Base-by-base conservation (phyloP, 2,113 vertebrate species). In the Poeciliopsis turrubarensis region DNA sequence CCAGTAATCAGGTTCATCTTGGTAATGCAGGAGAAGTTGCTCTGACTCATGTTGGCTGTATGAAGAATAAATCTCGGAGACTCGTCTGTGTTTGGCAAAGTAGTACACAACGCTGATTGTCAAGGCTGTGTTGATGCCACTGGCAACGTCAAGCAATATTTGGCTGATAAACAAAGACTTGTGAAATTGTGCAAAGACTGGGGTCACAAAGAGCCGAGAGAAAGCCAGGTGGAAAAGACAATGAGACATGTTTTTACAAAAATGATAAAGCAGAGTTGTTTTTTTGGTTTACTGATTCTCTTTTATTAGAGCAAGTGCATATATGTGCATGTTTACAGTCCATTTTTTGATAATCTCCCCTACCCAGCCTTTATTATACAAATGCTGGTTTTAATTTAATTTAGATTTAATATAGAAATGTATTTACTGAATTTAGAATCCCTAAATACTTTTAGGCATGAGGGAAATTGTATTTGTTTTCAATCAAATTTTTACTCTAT, bases 51-150 rank as follows among this genome's bases (percentile, higher is more conserved):
- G n/a, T 79, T 65, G 30, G 9, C 51, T 41, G 78, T 82, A 75
- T 89, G 60, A 75, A 65, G 61, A 72, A 26, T 13, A 77, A 76
- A 78, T 86, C 64, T 27, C n/a, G 67, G 71, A 54, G 80, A 26
- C 27, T 68, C 79, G 37, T 68, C n/a, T 65, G 13, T 73, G 31
- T 71, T 65, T 44, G 62, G 54, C 22, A 14, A 63, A 60, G 32
- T 37, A 51, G 27, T 39, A 47, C 69, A 67, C 63, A 65, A 19
- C 62, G 19, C 29, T 64, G 41, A 62, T 80, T 15, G 69, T 73
- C 73, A 80, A 80, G 37, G 70, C 31, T 66, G 65, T 73, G 82
- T 70, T 84, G 65, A 82, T 73, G 60, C 60, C 65, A 39, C 54
- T 37, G 54, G 67, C 67, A 57, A 26, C 57, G 31, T 75, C 29